A percentile compares a stretch with the other conserved stretches of the same genome.
Conservation (phyloP, 2,888 invertebrate genomes). For the Ophion ellenae region DNA sequence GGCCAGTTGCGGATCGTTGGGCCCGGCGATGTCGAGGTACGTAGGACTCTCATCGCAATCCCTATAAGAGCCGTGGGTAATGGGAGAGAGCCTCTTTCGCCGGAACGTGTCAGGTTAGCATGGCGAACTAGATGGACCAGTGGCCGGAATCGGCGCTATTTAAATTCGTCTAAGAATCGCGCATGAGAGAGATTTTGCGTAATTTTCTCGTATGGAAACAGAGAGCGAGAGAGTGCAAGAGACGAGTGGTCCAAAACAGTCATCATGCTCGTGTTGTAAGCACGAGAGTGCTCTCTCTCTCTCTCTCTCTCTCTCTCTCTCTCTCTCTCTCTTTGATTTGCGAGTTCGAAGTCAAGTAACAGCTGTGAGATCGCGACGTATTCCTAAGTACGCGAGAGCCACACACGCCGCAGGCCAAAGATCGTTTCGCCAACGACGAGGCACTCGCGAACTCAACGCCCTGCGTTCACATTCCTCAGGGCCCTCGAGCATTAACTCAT, state of each 20-base stretch:
- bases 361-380: constrained; percentile 58
- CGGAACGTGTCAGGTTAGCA: constrained; percentile 64
- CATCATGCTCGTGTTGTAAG: constrained; percentile 33
- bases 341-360: constrained; percentile 70
- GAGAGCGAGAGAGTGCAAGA: constrained; percentile 33
- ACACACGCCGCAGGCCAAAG: constrained; percentile 76
- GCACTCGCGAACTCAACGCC: constrained; percentile 76
- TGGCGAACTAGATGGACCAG: constrained; percentile 68
- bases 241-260: constrained; percentile 23
- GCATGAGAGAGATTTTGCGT: constrained; percentile 75
- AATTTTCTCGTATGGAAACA: constrained; percentile 72
- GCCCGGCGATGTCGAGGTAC: constrained; percentile 39
- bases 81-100: constrained; percentile 65
- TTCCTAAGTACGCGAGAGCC: constrained; percentile 75
- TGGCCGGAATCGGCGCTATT: constrained; percentile 72
- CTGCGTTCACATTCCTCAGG: constrained; percentile 75
- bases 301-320: constrained; percentile 60
- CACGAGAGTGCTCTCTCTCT: constrained; percentile 40
- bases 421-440: constrained; percentile 71
- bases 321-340: constrained; percentile 75
- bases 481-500: constrained; percentile 51
- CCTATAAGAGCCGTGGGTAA: constrained; percentile 34
- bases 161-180: constrained; percentile 81
- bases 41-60: constrained; percentile 56
- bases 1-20: constrained; percentile 72